Conservation (phyloP, 1,140 invertebrate species). For the Neotoxoptera formosana region DNA sequence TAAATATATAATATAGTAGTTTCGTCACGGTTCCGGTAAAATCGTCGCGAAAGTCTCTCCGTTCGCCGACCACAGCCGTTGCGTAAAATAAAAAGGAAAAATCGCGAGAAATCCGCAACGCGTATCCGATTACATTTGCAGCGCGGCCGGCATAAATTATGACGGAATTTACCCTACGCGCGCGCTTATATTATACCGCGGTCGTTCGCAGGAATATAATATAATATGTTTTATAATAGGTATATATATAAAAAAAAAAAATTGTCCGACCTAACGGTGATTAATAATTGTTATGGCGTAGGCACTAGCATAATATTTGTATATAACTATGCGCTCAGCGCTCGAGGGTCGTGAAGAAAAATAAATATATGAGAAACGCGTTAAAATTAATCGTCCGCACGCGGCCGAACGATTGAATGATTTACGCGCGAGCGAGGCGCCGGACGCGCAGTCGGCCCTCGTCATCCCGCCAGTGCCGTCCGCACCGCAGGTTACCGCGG, state of each 20-base stretch:
- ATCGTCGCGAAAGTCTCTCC: neutral
- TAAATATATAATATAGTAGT: neutral
- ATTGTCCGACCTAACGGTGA: neutral
- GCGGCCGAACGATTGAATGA: neutral
- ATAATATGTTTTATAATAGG: neutral
- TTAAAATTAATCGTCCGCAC: slow-evolving; percentile 5
- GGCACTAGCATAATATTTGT: neutral
- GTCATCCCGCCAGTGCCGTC: neutral
- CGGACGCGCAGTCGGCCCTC: neutral
- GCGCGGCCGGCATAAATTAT: neutral
- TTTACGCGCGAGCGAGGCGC: neutral
- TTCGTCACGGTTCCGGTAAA: neutral
- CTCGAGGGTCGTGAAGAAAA: neutral
- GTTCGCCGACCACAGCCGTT: neutral
- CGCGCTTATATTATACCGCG: neutral
- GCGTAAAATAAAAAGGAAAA: neutral
- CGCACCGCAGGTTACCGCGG: neutral
- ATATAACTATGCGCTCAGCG: neutral
- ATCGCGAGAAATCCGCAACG: neutral
- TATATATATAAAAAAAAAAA: neutral
- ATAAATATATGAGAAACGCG: neutral
- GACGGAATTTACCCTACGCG: neutral
- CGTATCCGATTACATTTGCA: neutral
- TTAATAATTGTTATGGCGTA: slow-evolving; percentile 18
- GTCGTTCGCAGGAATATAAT: neutral